phyloP scores from a whole-genome alignment of 2,888 invertebrate genomes.

The Drosophila mercatorum region DNA sequence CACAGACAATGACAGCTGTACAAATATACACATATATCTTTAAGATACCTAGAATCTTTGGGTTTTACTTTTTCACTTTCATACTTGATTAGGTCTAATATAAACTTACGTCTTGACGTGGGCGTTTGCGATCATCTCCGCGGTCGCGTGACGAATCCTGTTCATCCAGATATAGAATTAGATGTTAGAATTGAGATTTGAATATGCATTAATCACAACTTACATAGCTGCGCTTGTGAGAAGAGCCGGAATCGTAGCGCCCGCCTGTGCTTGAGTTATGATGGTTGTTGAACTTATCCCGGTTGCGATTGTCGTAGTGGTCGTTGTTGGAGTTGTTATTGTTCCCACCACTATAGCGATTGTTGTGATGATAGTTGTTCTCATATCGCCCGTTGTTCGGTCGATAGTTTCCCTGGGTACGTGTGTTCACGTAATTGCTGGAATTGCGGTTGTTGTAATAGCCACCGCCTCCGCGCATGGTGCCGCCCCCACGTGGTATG shows the following conservation, averaged over 20 bases:
- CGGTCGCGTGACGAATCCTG: conserved; percentile 83
- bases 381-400: conserved; percentile 78
- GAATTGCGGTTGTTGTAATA: conserved; percentile 75
- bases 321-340: conserved; percentile 54
- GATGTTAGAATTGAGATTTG: background rate
- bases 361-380: conserved; percentile 70
- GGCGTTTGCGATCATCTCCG: conserved; percentile 82
- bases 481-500: conserved; percentile 76
- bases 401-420: conserved; percentile 81
- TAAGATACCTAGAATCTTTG: conserved; percentile 45
- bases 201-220: conserved; percentile 32
- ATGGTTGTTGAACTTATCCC: conserved; percentile 69
- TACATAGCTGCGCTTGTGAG: conserved; percentile 83
- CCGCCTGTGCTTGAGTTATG: conserved; percentile 70
- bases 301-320: conserved; percentile 71
- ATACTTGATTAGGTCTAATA: conserved; percentile 32
- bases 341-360: conserved; percentile 71
- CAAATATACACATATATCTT: conserved; percentile 22
- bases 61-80: conserved; percentile 16
- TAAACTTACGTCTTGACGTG: conserved; percentile 84
- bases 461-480: conserved; percentile 73
- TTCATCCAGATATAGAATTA: background rate
- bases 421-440: conserved; percentile 79
- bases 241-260: conserved; percentile 76
- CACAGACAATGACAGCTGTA: conserved; percentile 45